Evolutionary conservation across 1,140 invertebrate species (phyloP), one percentile per base, ranked within the genome.

Genomic region (Ceratoteleas bidentatus): DNA sequence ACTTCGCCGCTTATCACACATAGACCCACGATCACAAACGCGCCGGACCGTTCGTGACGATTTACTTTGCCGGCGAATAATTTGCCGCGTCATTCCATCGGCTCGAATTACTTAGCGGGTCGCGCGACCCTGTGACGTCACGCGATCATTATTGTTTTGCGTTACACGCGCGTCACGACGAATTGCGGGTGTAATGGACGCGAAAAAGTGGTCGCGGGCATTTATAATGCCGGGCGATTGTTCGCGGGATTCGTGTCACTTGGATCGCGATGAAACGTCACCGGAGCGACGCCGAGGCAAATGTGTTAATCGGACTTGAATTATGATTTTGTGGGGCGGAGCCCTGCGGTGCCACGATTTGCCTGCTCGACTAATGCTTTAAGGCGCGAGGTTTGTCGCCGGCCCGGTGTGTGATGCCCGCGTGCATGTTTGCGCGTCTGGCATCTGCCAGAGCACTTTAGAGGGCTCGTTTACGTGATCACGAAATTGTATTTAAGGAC

Each of bases 41-140:
- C 24, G 24, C 24, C 47, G n/a, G 43, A 6, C 24, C 36, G 32
- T 57, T 65, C 72, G 72, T 74, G 72, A 74, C 60, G 72, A 58
- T 64, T 74, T 65, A 74, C 72, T 74, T 74, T 58, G 61, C 24
- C 43, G 16, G 13, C 61, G 58, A 61, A 74, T 74, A 74, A 74
- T 64, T 65, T 40, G 60, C 53, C 11, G 9, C 61, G 61, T 74
- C 61, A 65, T 65, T 57, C 34, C 33, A 50, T 47, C 45, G 40
- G 7, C 45, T 11, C 45, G 45, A 74, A 65, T 66, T 74, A 66
- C 53, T 74, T 74, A 66, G 53, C 69, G 32, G 34, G 4, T 24
- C 24, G 24, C 24, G 24, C 24, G 24, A 24, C 24, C 24, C 24
- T 24, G 24, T 57, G 53, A 50, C 56, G 56, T 60, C 68, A 70